Conservation (phyloP, 2,113 vertebrate genomes). For the Lontra canadensis region DNA sequence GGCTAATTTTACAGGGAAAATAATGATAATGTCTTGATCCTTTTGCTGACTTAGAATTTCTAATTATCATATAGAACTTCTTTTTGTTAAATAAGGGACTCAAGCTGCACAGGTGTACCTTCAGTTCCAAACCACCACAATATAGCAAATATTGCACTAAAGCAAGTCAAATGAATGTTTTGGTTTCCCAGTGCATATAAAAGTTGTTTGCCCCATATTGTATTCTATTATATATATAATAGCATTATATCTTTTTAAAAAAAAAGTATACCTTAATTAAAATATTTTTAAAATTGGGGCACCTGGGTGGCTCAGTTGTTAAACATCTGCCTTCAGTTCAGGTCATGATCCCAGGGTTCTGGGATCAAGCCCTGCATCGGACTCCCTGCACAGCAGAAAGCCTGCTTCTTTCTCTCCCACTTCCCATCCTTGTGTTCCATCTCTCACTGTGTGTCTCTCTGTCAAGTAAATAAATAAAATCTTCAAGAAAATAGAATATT, state of each 20-base stretch:
- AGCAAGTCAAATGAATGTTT: background rate
- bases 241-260: background rate
- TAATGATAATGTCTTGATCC: background rate
- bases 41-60: background rate
- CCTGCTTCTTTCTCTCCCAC: no score
- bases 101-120: background rate
- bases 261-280: background rate
- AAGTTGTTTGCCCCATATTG: background rate
- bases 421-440: no score
- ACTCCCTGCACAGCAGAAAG: no score
- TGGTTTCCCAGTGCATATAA: background rate
- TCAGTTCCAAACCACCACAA: background rate
- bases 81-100: background rate
- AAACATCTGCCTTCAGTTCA: no score
- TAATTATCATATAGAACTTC: background rate
- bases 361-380: no score
- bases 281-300: background rate
- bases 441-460: no score
- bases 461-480: no score
- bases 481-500: no score
- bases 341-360: no score
- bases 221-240: background rate
- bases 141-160: background rate
- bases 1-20: background rate
- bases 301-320: no score